Evolutionary conservation across 2,797 vertebrate genomes (phyloP).

Genomic region (Spea hammondii): DNA sequence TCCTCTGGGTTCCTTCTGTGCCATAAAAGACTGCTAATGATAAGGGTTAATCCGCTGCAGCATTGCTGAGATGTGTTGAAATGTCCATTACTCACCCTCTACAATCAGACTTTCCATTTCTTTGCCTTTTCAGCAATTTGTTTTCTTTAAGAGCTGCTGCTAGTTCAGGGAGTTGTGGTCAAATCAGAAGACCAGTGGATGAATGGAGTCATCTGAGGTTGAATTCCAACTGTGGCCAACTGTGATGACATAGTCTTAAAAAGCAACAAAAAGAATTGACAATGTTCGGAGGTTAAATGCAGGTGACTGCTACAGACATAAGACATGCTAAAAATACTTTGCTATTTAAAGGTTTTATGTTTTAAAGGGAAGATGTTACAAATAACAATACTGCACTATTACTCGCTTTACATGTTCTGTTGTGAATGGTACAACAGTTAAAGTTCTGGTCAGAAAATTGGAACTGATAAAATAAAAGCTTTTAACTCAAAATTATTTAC

Average conservation of each 20-base stretch:
- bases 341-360: neutral
- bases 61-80: conserved; percentile 35
- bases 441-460: no score
- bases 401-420: no score
- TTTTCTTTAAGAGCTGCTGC: conserved; percentile 31
- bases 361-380: no score
- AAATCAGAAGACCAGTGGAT: neutral
- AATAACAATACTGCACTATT: no score
- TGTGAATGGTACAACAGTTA: no score
- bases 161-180: conserved; percentile 46
- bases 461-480: no score
- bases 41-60: conserved; percentile 8
- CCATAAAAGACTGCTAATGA: neutral
- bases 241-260: neutral
- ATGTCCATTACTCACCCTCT: conserved; percentile 39
- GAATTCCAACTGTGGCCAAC: conserved; percentile 3
- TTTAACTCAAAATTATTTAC: no score
- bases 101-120: conserved; percentile 23
- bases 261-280: conserved; percentile 16
- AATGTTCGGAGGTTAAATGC: neutral
- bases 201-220: conserved; percentile 33
- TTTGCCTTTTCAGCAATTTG: conserved; percentile 40
- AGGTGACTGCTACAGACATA: neutral
- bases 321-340: conserved; percentile 5
- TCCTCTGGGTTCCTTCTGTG: neutral